phyloP scores from a whole-genome alignment of 2,888 invertebrate genomes.

The Hecatera dysodea region DNA sequence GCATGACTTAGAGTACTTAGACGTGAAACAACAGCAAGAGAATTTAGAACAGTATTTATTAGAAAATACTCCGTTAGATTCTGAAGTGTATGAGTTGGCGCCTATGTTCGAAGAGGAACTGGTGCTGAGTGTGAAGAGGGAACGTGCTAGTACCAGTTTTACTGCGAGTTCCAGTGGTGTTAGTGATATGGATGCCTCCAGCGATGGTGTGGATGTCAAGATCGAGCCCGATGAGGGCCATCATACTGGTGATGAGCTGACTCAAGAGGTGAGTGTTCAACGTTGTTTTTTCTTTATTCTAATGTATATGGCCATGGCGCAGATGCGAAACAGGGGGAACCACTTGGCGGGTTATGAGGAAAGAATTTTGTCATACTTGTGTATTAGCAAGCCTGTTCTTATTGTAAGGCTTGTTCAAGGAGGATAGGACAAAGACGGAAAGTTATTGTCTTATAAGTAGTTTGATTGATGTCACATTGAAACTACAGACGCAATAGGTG shows the following conservation, averaged over 20 bases:
- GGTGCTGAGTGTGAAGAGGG: slow-evolving; percentile 85
- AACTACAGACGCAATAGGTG: neutral
- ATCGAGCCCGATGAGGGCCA: slow-evolving; percentile 87
- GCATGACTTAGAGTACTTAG: slow-evolving; percentile 84
- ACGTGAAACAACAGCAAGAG: slow-evolving; percentile 83
- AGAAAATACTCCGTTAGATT: slow-evolving; percentile 86
- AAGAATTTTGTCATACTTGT: neutral
- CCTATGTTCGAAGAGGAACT: slow-evolving; percentile 86
- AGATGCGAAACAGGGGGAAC: neutral
- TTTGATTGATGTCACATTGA: neutral
- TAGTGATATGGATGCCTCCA: slow-evolving; percentile 86
- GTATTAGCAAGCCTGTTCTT: too few species aligned
- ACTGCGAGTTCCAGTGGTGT: slow-evolving; percentile 89
- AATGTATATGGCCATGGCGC: too few species aligned
- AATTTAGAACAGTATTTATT: slow-evolving; percentile 85
- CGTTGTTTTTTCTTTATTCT: neutral
- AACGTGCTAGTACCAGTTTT: slow-evolving; percentile 88
- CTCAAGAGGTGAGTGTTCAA: slow-evolving; percentile 86
- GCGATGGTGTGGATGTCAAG: slow-evolving; percentile 82
- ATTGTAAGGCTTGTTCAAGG: too few species aligned
- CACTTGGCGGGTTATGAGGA: fast-evolving
- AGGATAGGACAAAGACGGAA: neutral
- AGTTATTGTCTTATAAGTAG: neutral
- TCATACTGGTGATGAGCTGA: slow-evolving; percentile 87
- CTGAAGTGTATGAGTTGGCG: slow-evolving; percentile 82